phyloP scores from a whole-genome alignment of 1,140 invertebrate species.

The Marisa cornuarietis region DNA sequence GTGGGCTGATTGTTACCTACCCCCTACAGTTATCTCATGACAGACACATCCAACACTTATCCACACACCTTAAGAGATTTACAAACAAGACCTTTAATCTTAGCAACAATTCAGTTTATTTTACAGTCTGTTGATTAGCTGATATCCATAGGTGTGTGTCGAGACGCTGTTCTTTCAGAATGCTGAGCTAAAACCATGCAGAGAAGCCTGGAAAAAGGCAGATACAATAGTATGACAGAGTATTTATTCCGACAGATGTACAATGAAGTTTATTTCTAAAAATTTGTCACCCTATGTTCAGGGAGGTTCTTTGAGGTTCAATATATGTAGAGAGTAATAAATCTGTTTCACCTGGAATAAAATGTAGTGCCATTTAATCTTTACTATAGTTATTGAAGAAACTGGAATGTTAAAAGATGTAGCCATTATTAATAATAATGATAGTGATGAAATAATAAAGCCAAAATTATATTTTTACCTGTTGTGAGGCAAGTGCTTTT shows the following conservation, averaged over 20 bases:
- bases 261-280: not conserved
- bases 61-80: too few species aligned
- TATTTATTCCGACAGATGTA: not conserved
- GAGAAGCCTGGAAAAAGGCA: slow-evolving; percentile 6
- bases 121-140: not conserved
- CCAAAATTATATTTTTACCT: not conserved
- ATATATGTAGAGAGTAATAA: not conserved
- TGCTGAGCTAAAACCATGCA: slow-evolving; percentile 12
- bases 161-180: not conserved
- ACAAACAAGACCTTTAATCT: too few species aligned
- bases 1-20: too few species aligned
- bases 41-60: too few species aligned
- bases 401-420: not conserved
- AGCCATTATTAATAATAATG: not conserved
- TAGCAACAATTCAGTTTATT: too few species aligned
- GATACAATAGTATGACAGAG: not conserved
- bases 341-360: not conserved
- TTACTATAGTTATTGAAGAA: not conserved
- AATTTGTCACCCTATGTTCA: not conserved
- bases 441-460: not conserved
- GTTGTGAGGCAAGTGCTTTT: slow-evolving; percentile 20
- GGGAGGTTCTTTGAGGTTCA: too few species aligned
- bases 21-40: too few species aligned
- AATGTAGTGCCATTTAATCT: not conserved
- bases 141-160: slow-evolving; percentile 7